Evolutionary conservation across 2,888 invertebrate genomes (phyloP).

Genomic region (Cerastoderma edule): DNA sequence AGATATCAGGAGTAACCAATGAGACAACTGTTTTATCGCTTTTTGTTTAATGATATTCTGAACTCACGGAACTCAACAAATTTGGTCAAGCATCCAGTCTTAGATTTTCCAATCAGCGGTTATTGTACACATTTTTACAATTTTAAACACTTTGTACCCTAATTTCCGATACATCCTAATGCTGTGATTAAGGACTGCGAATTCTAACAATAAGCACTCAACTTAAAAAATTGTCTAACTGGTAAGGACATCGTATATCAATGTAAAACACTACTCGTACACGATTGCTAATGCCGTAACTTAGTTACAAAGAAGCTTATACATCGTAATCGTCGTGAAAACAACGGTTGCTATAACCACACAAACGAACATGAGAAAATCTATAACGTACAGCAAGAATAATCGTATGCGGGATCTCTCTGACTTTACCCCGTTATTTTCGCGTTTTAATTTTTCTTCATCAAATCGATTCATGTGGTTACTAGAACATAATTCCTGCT

Average conservation of each 20-base stretch:
- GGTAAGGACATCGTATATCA: neutral
- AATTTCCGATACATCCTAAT: neutral
- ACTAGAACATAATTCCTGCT: neutral
- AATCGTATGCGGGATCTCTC: neutral
- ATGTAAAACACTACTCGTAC: neutral
- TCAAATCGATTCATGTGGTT: neutral
- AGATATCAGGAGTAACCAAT: no score
- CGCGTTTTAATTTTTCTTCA: neutral
- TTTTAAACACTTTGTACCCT: neutral
- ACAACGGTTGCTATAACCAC: neutral
- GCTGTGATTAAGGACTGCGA: neutral
- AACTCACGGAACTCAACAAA: no score
- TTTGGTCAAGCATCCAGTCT: neutral
- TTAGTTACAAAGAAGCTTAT: neutral
- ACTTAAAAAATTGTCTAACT: neutral
- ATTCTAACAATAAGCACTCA: neutral
- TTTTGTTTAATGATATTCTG: no score
- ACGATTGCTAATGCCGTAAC: neutral
- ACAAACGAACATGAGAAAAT: constrained; percentile 8
- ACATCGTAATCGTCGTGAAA: neutral
- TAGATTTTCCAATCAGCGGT: neutral
- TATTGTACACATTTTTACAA: neutral
- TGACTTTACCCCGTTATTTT: neutral
- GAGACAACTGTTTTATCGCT: no score
- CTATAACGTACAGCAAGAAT: neutral